Base-by-base conservation (phyloP, 2,797 vertebrate genomes). In the Cetoscarus ocellatus region DNA sequence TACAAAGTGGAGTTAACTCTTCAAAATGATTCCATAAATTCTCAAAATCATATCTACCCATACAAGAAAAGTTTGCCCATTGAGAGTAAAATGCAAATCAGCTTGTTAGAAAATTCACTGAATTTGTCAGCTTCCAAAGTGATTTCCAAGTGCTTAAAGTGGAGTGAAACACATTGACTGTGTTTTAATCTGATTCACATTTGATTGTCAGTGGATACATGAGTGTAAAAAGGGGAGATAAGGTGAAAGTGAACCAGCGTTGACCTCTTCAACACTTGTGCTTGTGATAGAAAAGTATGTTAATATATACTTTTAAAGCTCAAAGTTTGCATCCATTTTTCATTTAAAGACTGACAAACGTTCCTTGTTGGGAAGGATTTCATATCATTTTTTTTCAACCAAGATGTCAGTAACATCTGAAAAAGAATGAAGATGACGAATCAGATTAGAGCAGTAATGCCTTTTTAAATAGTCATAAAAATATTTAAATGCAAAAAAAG, bases 71-170 rank as follows among this genome's bases (percentile, higher is more conserved):
- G 38, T 38, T 75, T 54, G 59, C 7, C 18, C 36, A 52, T 18
- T 77, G 39, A 12, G 19, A 44, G 38, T 44, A 47, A 78, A 61
- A 71, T 54, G 53, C 39, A 70, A 66, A 74, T 67, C 13, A 67
- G 19, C 17, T 69, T 19, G 15, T 36, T 68, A 11, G 34, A 63
- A 18, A 39, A 6, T 13, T 64, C 55, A 35, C 42, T 53, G 59
- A 80, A 85, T 72, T 66, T 67, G 50, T 35, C 67, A 36, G 61
- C 49, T 39, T 44, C 56, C 51, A 36, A 8, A 47, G 40, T 55
- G 64, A 76, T 49, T 74, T 43, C 47, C 19, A 38, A 19, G 35
- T 58, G 52, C 45, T 70, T 79, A 17, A 74, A 77, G 71, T 68
- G 66, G n/a, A 61, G 61, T 39, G 14, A 68, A 74, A 66, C 56